phyloP scores from a whole-genome alignment of 2,797 vertebrate genomes.

The Phataginus tricuspis region DNA sequence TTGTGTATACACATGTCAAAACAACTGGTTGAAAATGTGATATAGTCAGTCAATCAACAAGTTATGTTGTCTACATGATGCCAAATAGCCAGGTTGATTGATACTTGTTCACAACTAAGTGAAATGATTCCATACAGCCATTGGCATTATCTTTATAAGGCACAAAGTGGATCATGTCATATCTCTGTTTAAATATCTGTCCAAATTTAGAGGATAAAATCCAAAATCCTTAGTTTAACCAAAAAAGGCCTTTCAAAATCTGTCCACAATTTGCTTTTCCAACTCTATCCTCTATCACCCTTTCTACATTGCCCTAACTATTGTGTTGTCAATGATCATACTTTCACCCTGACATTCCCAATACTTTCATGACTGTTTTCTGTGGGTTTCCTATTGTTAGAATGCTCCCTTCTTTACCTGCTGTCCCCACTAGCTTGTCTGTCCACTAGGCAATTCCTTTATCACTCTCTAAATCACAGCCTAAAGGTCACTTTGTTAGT shows the following conservation, averaged over 20 bases:
- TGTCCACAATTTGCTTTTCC: not conserved
- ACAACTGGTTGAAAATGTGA: conserved; percentile 39
- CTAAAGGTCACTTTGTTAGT: not conserved
- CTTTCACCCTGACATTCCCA: not conserved
- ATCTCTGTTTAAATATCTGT: not conserved
- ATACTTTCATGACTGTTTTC: not conserved
- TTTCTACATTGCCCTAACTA: not conserved
- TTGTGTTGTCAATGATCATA: not conserved
- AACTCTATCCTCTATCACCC: not conserved
- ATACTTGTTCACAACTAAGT: not conserved
- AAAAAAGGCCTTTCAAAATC: not conserved
- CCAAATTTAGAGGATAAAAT: not conserved
- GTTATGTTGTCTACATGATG: conserved; percentile 20
- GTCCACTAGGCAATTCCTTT: not conserved
- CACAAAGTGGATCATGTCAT: not conserved
- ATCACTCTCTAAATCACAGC: not conserved
- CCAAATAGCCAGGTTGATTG: conserved; percentile 41
- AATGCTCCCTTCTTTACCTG: not conserved
- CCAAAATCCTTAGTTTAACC: not conserved
- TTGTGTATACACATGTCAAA: conserved; percentile 56
- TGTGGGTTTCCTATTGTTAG: not conserved
- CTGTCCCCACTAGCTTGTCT: not conserved
- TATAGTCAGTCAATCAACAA: conserved; percentile 42
- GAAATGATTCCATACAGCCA: not conserved
- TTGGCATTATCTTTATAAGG: not conserved